A percentile compares a stretch with the other conserved stretches of the same genome.
Evolutionary conservation across 2,797 vertebrate species (phyloP).

Genomic region (Sebastolobus altivelis): DNA sequence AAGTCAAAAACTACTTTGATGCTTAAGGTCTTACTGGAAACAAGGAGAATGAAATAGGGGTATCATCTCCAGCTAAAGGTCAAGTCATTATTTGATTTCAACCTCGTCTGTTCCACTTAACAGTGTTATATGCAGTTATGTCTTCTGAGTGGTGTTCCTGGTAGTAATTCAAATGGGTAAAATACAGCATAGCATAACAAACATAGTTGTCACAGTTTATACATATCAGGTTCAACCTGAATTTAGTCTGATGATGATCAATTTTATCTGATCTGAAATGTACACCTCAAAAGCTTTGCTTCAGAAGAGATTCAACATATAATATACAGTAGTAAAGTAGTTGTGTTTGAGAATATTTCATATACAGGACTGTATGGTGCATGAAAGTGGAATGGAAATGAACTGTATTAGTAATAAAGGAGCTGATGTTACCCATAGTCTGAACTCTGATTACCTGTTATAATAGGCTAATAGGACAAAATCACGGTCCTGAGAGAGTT

Average conservation of each 20-base stretch:
- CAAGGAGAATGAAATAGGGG: background rate
- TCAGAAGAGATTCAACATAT: background rate
- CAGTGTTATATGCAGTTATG: background rate
- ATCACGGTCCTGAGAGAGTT: background rate
- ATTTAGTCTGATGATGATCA: background rate
- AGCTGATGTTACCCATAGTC: background rate
- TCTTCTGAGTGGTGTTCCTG: background rate
- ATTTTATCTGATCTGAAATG: background rate
- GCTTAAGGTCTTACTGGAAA: constrained; percentile 1
- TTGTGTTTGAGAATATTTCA: constrained; percentile 3
- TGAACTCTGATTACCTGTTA: background rate
- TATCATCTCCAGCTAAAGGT: background rate
- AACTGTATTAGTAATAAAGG: background rate
- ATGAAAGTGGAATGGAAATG: background rate
- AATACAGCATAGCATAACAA: background rate
- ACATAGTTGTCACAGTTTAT: background rate
- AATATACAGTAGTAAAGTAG: background rate
- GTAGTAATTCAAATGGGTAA: background rate
- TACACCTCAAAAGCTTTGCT: background rate
- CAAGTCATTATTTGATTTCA: background rate
- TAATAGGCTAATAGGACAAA: background rate
- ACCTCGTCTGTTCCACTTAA: background rate
- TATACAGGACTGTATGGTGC: background rate
- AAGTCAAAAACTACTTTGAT: constrained; percentile 38
- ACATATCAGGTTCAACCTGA: background rate